Base-by-base conservation (phyloP, 2,797 vertebrate species). In the Ctenopoma multispine region DNA sequence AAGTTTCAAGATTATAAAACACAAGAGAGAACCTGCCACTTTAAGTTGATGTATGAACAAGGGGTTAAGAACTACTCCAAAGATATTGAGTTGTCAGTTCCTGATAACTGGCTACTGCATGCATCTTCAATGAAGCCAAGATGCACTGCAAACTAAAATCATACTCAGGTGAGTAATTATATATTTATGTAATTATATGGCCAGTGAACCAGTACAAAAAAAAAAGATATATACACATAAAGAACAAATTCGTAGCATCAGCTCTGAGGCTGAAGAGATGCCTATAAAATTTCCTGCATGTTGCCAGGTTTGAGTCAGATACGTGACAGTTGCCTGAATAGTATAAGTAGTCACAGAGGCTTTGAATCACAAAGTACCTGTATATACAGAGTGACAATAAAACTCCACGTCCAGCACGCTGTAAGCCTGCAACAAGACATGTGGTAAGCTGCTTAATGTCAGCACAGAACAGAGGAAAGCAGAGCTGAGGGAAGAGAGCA, bases 391-490 rank as follows among this genome's bases (percentile, higher is more conserved):
- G 76, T 89, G 90, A 90, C 90, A 89, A 86, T 82, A 81, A 86
- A 90, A 90, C 79, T 87, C 86, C 63, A 58, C 81, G 84, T 90
- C 77, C 79, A 55, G 81, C 81, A 67, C 69, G 72, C 82, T 89
- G 88, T 85, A 90, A 91, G 89, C 88, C 83, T 77, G 61, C 77
- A 87, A 80, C 60, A 61, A 90, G 87, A 92, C 88, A 88, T 72
- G 85, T 53, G 15, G 63, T 92, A 93, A 94, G 92, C 92, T 70
- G 86, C 92, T 92, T 92, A 93, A 90, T 89, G 90, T 89, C 89
- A 90, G 20, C 27, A 23, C 79, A 82, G 83, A 88, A 91, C 86
- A 89, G 83, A 87, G 55, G 81, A 53, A 71, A 65, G 72, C 46
- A 40, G 51, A 59, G 83, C 68, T 4, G 58, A 80, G 70, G 67